phyloP scores from a whole-genome alignment of 2,888 invertebrate genomes.

The Dastarcus helophoroides region DNA sequence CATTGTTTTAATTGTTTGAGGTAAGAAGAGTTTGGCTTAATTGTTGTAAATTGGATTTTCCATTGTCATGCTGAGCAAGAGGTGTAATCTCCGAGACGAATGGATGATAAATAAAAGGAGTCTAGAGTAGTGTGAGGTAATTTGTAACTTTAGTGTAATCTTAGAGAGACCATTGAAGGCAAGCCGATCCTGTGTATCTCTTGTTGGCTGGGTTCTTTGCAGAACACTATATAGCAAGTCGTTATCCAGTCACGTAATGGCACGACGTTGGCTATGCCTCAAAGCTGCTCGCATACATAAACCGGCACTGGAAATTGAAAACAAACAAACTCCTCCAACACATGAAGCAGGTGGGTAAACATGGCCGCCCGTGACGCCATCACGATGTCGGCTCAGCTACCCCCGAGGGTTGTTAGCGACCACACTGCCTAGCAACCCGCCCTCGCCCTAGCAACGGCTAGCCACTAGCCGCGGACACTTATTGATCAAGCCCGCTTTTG shows the following conservation, averaged over 20 bases:
- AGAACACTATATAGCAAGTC: neutral
- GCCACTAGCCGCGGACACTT: slow-evolving; percentile 43
- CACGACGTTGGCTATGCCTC: no score
- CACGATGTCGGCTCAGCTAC: slow-evolving; percentile 33
- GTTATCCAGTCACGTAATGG: slow-evolving; percentile 1
- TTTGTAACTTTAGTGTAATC: no score
- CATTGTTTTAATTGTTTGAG: no score
- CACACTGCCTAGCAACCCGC: slow-evolving; percentile 42
- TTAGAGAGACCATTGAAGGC: no score
- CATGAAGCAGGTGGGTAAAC: slow-evolving; percentile 38
- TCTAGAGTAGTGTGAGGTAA: no score
- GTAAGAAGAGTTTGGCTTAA: no score
- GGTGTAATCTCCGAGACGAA: no score
- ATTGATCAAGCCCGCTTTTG: slow-evolving; percentile 34
- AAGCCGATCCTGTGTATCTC: no score
- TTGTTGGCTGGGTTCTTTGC: no score
- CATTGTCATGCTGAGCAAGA: no score
- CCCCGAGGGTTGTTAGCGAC: slow-evolving; percentile 42
- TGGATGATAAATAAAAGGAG: no score
- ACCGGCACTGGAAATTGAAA: slow-evolving; percentile 30
- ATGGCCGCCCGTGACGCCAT: slow-evolving; percentile 39
- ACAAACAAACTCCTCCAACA: slow-evolving; percentile 32
- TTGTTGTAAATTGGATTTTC: no score
- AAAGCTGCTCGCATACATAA: slow-evolving; percentile 28
- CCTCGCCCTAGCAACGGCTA: slow-evolving; percentile 42